Percentiles rank a stretch among this genome's conserved stretches.
These are phyloP conservation scores for Subacronicta megacephala DNA, from an alignment of 2,888 invertebrate species.

Conservation along the genomic window DNA sequence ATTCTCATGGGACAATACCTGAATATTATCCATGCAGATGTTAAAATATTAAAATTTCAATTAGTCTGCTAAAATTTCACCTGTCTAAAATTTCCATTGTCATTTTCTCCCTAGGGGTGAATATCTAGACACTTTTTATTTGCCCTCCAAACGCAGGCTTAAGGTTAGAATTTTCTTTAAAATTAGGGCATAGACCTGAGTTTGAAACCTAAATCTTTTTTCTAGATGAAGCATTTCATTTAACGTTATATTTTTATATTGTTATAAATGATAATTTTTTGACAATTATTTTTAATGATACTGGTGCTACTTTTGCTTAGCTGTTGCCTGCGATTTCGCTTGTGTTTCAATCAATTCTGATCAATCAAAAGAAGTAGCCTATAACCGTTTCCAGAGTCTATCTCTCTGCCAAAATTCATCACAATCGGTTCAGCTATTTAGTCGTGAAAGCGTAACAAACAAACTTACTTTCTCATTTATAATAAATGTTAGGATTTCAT, in stretches of 20 bases:
- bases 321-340: no score
- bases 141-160: neutral
- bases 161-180: neutral
- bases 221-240: neutral
- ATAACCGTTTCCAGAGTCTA: no score
- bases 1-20: neutral
- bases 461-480: no score
- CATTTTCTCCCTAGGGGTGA: neutral
- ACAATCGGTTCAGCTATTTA: no score
- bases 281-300: no score
- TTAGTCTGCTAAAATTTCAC: conserved; percentile 2
- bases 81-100: conserved; percentile 1
- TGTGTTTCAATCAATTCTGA: no score
- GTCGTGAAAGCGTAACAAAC: no score
- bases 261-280: no score
- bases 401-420: no score
- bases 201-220: neutral
- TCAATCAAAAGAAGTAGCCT: no score
- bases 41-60: conserved; percentile 3
- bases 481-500: no score
- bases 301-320: no score
- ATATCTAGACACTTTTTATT: neutral
- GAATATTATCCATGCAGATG: neutral
- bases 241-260: neutral
- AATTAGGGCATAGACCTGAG: neutral